Evolutionary conservation across 2,797 vertebrate genomes (phyloP).

Genomic region (Pelodytes ibericus): DNA sequence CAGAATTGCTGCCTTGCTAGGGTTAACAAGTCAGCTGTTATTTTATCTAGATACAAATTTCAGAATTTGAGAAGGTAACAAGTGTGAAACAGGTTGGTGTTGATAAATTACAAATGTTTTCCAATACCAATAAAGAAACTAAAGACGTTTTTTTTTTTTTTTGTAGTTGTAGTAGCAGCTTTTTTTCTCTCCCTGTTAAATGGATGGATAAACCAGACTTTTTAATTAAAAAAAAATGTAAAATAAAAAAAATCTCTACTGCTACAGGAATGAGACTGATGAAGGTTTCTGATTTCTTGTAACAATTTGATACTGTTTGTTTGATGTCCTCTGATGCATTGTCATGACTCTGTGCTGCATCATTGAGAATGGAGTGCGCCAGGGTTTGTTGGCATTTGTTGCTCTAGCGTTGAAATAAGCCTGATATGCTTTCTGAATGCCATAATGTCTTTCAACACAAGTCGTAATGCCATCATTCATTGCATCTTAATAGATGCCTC

Average conservation of each 20-base stretch:
- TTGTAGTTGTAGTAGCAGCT: too few species aligned
- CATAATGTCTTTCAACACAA: slow-evolving; percentile 47
- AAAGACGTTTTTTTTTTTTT: too few species aligned
- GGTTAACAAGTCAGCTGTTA: background rate
- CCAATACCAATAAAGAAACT: slow-evolving; percentile 57
- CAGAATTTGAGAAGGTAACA: slow-evolving; percentile 32
- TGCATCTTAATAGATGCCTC: slow-evolving; percentile 30
- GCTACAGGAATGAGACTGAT: slow-evolving; percentile 49
- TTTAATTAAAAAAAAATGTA: slow-evolving; percentile 66
- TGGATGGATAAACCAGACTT: slow-evolving; percentile 69
- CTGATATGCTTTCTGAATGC: slow-evolving; percentile 48
- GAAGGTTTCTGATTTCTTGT: slow-evolving; percentile 63
- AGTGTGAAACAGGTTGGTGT: slow-evolving; percentile 55
- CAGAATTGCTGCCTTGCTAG: too few species aligned
- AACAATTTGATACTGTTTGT: slow-evolving; percentile 55
- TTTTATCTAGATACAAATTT: background rate
- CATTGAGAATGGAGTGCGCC: slow-evolving; percentile 59
- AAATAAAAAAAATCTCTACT: slow-evolving; percentile 54
- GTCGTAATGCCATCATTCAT: slow-evolving; percentile 50
- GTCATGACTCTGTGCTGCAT: slow-evolving; percentile 59
- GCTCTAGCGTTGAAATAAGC: slow-evolving; percentile 53
- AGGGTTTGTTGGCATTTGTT: slow-evolving; percentile 56
- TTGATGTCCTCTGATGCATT: slow-evolving; percentile 61
- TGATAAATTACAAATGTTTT: slow-evolving; percentile 55
- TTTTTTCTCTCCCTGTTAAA: slow-evolving; percentile 56